These are phyloP conservation scores for Grammomys surdaster DNA, from an alignment of 2,113 vertebrate species.

Conservation along the genomic window DNA sequence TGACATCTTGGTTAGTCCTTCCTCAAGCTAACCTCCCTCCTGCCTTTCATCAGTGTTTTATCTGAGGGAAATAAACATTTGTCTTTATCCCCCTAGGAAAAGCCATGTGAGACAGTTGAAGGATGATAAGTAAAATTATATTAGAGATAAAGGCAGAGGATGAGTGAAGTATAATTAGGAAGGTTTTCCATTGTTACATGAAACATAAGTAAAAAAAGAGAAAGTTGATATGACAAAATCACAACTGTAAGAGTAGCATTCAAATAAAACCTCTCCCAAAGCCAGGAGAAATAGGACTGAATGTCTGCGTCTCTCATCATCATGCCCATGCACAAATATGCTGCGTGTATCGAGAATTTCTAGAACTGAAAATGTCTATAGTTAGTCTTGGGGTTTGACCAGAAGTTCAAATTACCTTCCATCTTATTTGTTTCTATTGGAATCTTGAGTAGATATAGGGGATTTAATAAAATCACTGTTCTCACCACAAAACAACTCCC, in stretches of 20 bases:
- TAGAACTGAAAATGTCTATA: background rate
- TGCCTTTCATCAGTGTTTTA: background rate
- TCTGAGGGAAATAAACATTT: background rate
- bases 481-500: background rate
- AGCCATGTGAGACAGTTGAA: background rate
- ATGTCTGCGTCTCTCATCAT: background rate
- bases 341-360: background rate
- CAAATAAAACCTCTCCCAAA: background rate
- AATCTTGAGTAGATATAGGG: too few relatives aligned
- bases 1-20: background rate
- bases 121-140: background rate
- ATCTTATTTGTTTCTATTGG: background rate
- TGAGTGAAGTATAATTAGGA: background rate
- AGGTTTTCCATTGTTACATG: background rate
- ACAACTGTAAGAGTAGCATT: accelerated
- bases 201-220: too few relatives aligned
- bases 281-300: background rate
- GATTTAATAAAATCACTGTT: background rate
- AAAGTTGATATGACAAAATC: background rate
- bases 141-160: background rate
- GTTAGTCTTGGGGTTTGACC: background rate
- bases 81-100: too few relatives aligned
- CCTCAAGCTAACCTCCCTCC: background rate
- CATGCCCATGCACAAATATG: background rate
- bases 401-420: background rate